Percentiles rank a stretch among this genome's conserved stretches.
phyloP scores from a whole-genome alignment of 2,888 invertebrate species.

The Girardia tigrina region DNA sequence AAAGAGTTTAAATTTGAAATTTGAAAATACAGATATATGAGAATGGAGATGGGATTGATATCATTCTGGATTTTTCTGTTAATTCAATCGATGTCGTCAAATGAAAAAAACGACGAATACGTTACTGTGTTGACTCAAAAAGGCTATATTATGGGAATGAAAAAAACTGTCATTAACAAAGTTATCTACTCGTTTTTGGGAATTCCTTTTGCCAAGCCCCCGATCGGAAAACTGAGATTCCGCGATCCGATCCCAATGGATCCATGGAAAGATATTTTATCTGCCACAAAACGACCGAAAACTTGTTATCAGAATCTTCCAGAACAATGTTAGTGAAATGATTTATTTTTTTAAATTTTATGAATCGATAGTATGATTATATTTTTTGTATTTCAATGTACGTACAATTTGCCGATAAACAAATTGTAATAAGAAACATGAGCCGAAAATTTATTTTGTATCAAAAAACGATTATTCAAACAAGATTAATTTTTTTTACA shows the following conservation, averaged over 20 bases:
- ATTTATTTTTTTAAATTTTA: neutral
- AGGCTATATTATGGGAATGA: slow-evolving; percentile 25
- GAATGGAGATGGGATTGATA: neutral
- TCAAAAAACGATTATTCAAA: too few species aligned
- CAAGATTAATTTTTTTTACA: too few species aligned
- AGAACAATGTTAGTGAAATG: slow-evolving; percentile 12
- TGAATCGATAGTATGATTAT: too few species aligned
- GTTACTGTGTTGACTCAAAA: neutral
- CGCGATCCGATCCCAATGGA: slow-evolving; percentile 59
- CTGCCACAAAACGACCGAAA: slow-evolving; percentile 20
- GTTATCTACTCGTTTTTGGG: slow-evolving; percentile 69
- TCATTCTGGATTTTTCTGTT: neutral
- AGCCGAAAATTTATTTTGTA: too few species aligned
- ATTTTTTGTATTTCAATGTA: too few species aligned
- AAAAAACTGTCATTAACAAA: neutral
- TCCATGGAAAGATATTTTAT: neutral
- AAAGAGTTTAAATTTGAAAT: neutral
- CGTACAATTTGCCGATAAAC: too few species aligned
- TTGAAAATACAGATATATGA: neutral
- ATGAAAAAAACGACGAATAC: neutral
- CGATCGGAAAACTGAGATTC: slow-evolving; percentile 66
- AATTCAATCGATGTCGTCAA: neutral
- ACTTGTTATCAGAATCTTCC: slow-evolving; percentile 32
- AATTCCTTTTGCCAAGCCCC: slow-evolving; percentile 78
- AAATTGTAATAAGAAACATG: too few species aligned